phyloP scores from a whole-genome alignment of 1,140 invertebrate genomes.

The Tribolium castaneum region DNA sequence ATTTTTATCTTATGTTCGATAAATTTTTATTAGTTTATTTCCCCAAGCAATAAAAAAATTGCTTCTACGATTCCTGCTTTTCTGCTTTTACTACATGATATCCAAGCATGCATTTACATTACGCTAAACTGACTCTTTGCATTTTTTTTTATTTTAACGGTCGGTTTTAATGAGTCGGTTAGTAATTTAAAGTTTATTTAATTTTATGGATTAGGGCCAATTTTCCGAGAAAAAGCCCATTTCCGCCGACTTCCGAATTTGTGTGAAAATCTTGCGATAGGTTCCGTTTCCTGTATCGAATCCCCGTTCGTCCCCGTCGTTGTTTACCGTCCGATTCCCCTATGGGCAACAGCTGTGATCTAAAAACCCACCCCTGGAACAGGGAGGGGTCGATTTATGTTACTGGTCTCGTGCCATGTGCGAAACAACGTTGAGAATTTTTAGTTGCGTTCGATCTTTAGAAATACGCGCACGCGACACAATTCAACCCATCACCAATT shows the following conservation, averaged over 20 bases:
- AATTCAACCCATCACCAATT: slow-evolving; percentile 40
- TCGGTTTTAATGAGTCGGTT: too few species aligned
- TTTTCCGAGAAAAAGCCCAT: too few species aligned
- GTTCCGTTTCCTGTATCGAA: neutral
- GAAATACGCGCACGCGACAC: slow-evolving; percentile 50
- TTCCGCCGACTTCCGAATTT: neutral
- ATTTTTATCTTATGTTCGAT: too few species aligned
- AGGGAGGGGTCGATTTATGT: slow-evolving; percentile 38
- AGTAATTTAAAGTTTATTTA: too few species aligned
- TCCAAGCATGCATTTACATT: too few species aligned
- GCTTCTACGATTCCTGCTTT: too few species aligned
- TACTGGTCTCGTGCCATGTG: slow-evolving; percentile 43
- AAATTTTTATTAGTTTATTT: too few species aligned
- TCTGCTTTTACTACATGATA: too few species aligned
- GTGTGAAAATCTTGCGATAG: slow-evolving; percentile 8
- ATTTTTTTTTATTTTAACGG: too few species aligned
- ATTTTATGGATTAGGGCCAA: too few species aligned
- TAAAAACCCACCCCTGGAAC: slow-evolving; percentile 38
- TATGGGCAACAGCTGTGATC: slow-evolving; percentile 40
- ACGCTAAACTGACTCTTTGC: too few species aligned
- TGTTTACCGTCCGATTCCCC: slow-evolving; percentile 18
- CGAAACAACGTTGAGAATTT: slow-evolving; percentile 39
- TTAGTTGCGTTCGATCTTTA: slow-evolving; percentile 34
- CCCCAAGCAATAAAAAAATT: too few species aligned
- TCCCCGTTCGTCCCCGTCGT: neutral